Conservation (phyloP, 2,888 invertebrate species). For the Salticus scenicus region DNA sequence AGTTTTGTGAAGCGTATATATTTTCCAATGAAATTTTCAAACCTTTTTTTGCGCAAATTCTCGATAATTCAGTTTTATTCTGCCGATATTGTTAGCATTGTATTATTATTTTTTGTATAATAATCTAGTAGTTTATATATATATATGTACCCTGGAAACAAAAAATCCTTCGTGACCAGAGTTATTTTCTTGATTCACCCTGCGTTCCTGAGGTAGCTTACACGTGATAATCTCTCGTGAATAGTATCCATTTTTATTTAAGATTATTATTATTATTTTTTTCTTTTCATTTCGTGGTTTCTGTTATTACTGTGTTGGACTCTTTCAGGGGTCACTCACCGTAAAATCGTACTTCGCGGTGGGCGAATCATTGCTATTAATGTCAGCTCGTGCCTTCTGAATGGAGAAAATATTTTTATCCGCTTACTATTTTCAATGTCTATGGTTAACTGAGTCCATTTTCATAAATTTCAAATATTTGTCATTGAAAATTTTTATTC, state of each 20-base stretch:
- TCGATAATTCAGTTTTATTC: too few species aligned
- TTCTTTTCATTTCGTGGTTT: background rate
- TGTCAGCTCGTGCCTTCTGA: slow-evolving; percentile 26
- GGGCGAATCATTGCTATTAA: slow-evolving; percentile 36
- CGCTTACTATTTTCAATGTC: background rate
- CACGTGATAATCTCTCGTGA: slow-evolving; percentile 26
- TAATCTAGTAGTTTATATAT: too few species aligned
- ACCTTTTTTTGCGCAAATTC: too few species aligned
- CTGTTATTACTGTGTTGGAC: slow-evolving; percentile 18
- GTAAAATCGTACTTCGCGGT: slow-evolving; percentile 28
- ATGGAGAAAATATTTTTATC: background rate
- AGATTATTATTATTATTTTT: slow-evolving; percentile 8
- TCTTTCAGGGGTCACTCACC: slow-evolving; percentile 32
- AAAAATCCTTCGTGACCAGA: slow-evolving; percentile 16
- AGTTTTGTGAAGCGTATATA: too few species aligned
- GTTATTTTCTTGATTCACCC: background rate
- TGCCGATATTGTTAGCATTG: too few species aligned
- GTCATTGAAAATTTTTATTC: too few species aligned
- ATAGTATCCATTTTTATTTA: slow-evolving; percentile 16
- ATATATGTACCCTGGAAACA: too few species aligned
- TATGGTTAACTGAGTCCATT: too few species aligned
- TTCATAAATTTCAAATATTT: too few species aligned
- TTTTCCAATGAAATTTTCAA: too few species aligned
- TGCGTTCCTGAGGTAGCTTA: slow-evolving; percentile 2
- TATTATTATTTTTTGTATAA: too few species aligned